Conservation (phyloP, 2,113 vertebrate species). For the Xiphophorus couchianus region DNA sequence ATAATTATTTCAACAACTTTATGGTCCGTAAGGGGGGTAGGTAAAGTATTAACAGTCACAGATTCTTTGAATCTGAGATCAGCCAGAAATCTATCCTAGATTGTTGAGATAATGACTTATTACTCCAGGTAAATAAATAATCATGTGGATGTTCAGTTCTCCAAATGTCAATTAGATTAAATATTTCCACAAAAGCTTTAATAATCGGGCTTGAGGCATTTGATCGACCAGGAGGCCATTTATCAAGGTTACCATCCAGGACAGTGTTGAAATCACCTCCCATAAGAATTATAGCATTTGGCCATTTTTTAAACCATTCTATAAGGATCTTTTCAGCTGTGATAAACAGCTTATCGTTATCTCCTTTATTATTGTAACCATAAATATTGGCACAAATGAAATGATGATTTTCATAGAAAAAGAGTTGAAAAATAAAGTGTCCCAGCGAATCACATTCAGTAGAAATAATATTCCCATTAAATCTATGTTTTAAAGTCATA, state of each 20-base stretch:
- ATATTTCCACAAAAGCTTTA: background rate
- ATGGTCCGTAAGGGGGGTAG: slow-evolving; percentile 1
- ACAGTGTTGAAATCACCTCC: background rate
- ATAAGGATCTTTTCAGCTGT: background rate
- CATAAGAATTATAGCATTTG: background rate
- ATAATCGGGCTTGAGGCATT: background rate
- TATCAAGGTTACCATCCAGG: background rate
- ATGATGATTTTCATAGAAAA: background rate
- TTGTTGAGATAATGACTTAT: background rate
- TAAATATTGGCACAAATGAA: slow-evolving; percentile 3
- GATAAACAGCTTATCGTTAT: background rate
- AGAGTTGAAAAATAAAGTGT: background rate
- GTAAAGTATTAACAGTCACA: background rate
- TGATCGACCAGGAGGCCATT: background rate
- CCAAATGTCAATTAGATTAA: background rate
- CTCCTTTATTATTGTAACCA: background rate
- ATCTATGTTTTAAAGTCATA: too few species aligned
- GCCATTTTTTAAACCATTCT: background rate
- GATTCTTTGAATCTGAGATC: background rate
- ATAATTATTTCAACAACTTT: background rate
- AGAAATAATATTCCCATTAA: too few species aligned
- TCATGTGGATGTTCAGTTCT: background rate
- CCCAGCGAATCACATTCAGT: too few species aligned
- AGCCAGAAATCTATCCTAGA: background rate
- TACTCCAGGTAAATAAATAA: background rate